Conservation (phyloP, 1,140 invertebrate species). For the Littorina saxatilis region DNA sequence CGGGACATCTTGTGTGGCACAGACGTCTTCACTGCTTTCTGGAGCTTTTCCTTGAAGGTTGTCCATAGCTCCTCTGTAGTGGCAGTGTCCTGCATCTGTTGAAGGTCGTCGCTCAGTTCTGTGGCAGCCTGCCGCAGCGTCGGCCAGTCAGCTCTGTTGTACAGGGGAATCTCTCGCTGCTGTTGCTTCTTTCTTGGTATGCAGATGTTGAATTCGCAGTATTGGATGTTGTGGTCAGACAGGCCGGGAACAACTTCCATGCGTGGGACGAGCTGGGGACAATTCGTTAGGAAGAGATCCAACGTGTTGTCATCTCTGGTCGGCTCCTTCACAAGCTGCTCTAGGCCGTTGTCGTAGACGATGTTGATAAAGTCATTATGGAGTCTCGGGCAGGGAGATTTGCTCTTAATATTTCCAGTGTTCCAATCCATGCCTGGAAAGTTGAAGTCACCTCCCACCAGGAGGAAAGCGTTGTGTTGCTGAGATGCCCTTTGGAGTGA, state of each 20-base stretch:
- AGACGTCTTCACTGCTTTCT: neutral
- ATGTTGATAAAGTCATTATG: neutral
- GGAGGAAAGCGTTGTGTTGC: neutral
- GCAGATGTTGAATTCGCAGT: neutral
- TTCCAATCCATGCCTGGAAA: neutral
- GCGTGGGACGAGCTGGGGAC: neutral
- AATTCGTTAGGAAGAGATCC: neutral
- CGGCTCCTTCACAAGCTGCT: neutral
- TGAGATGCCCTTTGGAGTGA: constrained; percentile 1
- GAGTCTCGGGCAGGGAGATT: neutral
- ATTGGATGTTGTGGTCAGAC: neutral
- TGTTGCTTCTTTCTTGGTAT: neutral
- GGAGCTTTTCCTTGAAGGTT: neutral
- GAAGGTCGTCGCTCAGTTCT: neutral
- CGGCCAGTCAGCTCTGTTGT: constrained; percentile 1
- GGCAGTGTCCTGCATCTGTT: no score
- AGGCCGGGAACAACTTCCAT: neutral
- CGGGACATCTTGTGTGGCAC: neutral
- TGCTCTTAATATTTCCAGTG: neutral
- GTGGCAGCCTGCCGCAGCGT: neutral
- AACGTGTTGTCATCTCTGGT: neutral
- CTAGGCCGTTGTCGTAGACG: neutral
- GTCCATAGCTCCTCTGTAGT: constrained; percentile 4
- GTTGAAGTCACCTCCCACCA: constrained; percentile 8
- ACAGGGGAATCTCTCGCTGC: neutral